These are phyloP conservation scores for Parotocinclus haroldoi DNA, from an alignment of 2,797 vertebrate species.

Conservation along the genomic window DNA sequence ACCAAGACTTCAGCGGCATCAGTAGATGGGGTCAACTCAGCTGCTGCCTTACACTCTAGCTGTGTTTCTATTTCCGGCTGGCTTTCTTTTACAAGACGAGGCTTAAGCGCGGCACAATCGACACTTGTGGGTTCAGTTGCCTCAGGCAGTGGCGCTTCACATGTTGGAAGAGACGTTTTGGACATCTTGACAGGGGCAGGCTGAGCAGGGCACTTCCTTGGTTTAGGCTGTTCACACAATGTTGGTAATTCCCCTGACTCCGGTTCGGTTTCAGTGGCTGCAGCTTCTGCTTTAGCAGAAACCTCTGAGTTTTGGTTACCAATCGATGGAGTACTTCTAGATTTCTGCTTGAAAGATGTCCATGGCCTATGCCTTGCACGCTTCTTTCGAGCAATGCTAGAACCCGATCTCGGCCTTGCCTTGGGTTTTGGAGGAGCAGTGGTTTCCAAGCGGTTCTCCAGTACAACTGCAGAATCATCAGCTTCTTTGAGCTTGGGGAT, in stretches of 20 bases:
- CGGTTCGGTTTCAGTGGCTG: conserved; percentile 49
- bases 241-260: conserved; percentile 52
- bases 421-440: conserved; percentile 51
- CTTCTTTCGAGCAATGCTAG: conserved; percentile 55
- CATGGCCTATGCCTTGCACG: conserved; percentile 54
- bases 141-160: conserved; percentile 54
- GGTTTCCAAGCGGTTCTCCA: conserved; percentile 33
- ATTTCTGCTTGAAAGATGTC: conserved; percentile 57
- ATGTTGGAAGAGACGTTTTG: conserved; percentile 58
- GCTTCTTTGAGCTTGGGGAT: conserved; percentile 60
- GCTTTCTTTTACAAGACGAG: conserved; percentile 21
- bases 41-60: conserved; percentile 49
- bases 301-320: conserved; percentile 38
- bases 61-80: conserved; percentile 60
- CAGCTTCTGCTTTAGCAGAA: conserved; percentile 2
- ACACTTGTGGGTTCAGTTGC: conserved; percentile 38
- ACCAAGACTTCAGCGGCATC: conserved; percentile 56
- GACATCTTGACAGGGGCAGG: conserved; percentile 54
- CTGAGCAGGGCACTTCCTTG: conserved; percentile 54
- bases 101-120: conserved; percentile 48
- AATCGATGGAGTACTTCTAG: conserved; percentile 43
- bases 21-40: conserved; percentile 44
- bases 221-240: conserved; percentile 50
- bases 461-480: conserved; percentile 48
- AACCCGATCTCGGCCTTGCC: conserved; percentile 57